Conservation (phyloP, 2,888 invertebrate genomes). For the Hybos culiciformis region DNA sequence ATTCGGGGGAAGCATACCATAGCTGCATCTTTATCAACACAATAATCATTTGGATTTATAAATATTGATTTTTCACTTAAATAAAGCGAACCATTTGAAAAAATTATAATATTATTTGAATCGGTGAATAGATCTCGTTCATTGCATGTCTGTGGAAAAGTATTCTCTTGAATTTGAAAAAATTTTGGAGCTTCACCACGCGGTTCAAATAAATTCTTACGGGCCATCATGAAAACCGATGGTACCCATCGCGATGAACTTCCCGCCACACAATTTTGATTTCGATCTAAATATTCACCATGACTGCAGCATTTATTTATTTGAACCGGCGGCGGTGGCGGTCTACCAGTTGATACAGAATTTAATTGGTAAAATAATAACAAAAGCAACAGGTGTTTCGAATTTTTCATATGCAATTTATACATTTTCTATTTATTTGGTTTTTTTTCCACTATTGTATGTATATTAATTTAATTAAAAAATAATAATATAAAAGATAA, state of each 20-base stretch:
- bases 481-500: too few species aligned
- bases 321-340: constrained; percentile 25
- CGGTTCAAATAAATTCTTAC: constrained; percentile 31
- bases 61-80: constrained; percentile 37
- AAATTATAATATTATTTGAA: constrained; percentile 32
- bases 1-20: constrained; percentile 49
- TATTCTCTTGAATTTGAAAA: constrained; percentile 34
- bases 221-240: constrained; percentile 40
- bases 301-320: constrained; percentile 43
- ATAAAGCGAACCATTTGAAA: constrained; percentile 51
- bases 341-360: too few species aligned
- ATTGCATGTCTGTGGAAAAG: constrained; percentile 30
- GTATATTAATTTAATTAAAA: too few species aligned
- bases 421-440: too few species aligned
- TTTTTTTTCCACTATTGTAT: too few species aligned
- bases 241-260: constrained; percentile 41
- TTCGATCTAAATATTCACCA: constrained; percentile 37
- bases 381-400: too few species aligned
- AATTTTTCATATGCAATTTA: too few species aligned
- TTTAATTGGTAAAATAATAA: too few species aligned
- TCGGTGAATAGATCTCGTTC: constrained; percentile 29
- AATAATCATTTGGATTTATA: constrained; percentile 47
- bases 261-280: constrained; percentile 31
- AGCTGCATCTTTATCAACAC: constrained; percentile 51
- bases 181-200: constrained; percentile 33